Conservation (phyloP, 2,888 invertebrate species). For the Phlogophora meticulosa region DNA sequence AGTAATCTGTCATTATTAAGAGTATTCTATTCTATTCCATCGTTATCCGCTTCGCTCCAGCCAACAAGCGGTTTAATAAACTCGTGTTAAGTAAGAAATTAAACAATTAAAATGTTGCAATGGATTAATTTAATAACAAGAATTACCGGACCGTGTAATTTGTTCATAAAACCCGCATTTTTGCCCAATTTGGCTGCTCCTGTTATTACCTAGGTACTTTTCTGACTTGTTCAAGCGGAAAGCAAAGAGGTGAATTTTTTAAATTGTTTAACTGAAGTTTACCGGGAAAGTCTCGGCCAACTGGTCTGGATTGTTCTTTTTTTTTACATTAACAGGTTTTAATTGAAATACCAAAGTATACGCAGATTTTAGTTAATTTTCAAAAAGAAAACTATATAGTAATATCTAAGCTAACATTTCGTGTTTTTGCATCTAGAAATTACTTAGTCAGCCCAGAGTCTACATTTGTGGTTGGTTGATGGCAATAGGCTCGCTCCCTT, state of each 20-base stretch:
- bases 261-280: background rate
- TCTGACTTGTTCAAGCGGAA: background rate
- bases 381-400: no score
- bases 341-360: no score
- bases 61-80: conserved; percentile 11
- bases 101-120: conserved; percentile 44
- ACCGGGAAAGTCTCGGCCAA: background rate
- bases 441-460: no score
- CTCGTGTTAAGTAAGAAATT: conserved; percentile 7
- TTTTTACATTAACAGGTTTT: background rate
- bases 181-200: conserved; percentile 22
- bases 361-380: no score
- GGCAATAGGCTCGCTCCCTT: no score
- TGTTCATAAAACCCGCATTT: conserved; percentile 46
- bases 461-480: no score
- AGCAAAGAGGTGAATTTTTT: background rate
- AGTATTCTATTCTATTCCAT: background rate
- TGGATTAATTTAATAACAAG: conserved; percentile 46
- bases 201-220: background rate
- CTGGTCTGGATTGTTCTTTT: background rate
- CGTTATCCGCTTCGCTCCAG: conserved; percentile 9
- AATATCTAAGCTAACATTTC: no score
- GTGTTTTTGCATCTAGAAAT: no score
- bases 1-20: no score
- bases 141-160: conserved; percentile 44